Evolutionary conservation across 92 coral and sea anemone genomes (phyloP).

Genomic region (Umimayanthus kanabou): DNA sequence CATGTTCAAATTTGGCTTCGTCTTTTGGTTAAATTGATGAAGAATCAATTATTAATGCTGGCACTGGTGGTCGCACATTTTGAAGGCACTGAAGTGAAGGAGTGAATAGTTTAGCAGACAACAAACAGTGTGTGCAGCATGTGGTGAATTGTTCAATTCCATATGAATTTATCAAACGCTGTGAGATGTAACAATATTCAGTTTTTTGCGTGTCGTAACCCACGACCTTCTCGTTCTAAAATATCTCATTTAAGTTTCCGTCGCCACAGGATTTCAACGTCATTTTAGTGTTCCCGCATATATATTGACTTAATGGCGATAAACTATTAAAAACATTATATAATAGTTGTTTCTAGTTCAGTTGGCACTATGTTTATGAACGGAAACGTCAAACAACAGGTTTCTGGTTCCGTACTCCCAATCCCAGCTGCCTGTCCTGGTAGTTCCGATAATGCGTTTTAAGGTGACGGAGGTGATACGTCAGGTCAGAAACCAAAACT

Average conservation of each 20-base stretch:
- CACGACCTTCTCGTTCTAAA: neutral
- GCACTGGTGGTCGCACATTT: neutral
- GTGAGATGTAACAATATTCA: neutral
- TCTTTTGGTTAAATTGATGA: neutral
- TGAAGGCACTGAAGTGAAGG: neutral
- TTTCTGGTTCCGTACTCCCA: too few relatives aligned
- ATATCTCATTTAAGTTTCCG: neutral
- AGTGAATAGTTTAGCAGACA: neutral
- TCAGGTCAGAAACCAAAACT: too few relatives aligned
- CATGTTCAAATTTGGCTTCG: neutral
- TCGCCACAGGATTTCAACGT: neutral
- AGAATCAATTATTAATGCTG: conserved; percentile 4
- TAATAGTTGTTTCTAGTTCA: too few relatives aligned
- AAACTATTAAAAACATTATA: too few relatives aligned
- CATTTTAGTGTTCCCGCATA: too few relatives aligned
- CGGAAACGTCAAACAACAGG: too few relatives aligned
- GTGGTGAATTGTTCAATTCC: neutral
- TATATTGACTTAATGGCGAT: neutral
- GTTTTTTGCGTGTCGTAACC: neutral
- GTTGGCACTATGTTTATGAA: too few relatives aligned
- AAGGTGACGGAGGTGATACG: too few relatives aligned
- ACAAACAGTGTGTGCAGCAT: neutral
- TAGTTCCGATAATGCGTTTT: too few relatives aligned
- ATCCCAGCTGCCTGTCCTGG: too few relatives aligned
- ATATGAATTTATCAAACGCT: neutral